A percentile compares a stretch with the other conserved stretches of the same genome.
These are phyloP conservation scores for Bujurquina vittata DNA, from an alignment of 2,113 vertebrate genomes.

Conservation along the genomic window DNA sequence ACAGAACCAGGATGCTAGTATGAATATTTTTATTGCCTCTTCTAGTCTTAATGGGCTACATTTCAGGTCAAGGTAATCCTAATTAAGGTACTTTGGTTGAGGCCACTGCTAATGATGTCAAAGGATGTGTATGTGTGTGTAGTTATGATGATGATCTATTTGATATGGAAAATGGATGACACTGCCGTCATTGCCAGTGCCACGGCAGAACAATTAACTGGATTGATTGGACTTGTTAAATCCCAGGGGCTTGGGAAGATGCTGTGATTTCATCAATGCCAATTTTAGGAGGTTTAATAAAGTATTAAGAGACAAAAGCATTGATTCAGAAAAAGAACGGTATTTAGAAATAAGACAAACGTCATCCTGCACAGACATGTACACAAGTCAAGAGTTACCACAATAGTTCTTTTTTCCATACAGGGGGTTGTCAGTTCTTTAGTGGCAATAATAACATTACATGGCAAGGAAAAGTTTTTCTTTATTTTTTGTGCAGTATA, in stretches of 20 bases:
- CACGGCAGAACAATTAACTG: conserved; percentile 63
- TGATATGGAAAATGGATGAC: conserved; percentile 69
- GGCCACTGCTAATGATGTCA: conserved; percentile 58
- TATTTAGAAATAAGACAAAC: background rate
- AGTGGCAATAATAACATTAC: background rate
- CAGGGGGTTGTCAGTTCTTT: background rate
- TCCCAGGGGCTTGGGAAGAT: conserved; percentile 22
- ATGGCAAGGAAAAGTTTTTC: background rate
- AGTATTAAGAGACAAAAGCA: conserved; percentile 11
- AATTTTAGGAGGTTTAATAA: conserved; percentile 41
- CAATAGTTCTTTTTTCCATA: background rate
- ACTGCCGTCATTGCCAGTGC: conserved; percentile 52
- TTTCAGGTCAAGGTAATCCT: conserved; percentile 68
- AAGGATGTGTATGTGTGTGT: conserved; percentile 16
- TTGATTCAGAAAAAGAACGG: background rate
- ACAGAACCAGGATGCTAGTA: conserved; percentile 19
- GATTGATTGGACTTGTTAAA: conserved; percentile 69
- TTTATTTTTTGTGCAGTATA: background rate
- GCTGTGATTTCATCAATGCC: conserved; percentile 45
- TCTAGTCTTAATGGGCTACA: conserved; percentile 61
- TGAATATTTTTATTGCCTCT: conserved; percentile 13
- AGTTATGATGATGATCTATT: conserved; percentile 66
- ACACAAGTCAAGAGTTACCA: background rate
- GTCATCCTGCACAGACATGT: background rate
- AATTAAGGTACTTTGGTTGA: conserved; percentile 66